A percentile compares a stretch with the other conserved stretches of the same genome.
Conservation (phyloP, 2,797 vertebrate species). For the Alfaro cultratus region DNA sequence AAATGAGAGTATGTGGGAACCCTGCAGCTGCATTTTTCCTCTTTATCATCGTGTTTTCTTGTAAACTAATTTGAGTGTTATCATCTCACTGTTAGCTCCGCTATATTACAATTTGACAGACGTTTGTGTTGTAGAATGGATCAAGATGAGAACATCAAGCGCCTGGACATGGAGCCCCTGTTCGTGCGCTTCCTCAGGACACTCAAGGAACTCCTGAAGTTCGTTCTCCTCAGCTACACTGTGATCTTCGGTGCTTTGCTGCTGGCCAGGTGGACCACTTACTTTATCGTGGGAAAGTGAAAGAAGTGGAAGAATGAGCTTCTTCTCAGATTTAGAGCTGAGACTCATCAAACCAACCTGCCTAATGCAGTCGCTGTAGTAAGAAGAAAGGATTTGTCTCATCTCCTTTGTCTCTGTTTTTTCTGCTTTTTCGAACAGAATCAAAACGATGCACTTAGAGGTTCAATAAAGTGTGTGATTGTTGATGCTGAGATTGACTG, state of each 20-base stretch:
- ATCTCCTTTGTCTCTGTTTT: constrained; percentile 1
- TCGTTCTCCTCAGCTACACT: constrained; percentile 95
- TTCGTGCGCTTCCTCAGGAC: constrained; percentile 89
- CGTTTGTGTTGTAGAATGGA: constrained; percentile 64
- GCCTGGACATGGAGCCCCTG: constrained; percentile 81
- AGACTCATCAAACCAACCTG: constrained; percentile 18
- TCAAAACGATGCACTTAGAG: constrained; percentile 7
- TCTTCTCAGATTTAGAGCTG: constrained; percentile 29
- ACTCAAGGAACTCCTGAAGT: constrained; percentile 91
- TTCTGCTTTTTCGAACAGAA: constrained; percentile 8
- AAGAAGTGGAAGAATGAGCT: constrained; percentile 19
- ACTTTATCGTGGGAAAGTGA: constrained; percentile 90
- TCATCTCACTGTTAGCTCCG: neutral
- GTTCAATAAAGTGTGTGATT: constrained; percentile 13
- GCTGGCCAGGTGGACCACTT: constrained; percentile 95
- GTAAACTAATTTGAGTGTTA: neutral
- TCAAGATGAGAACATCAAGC: constrained; percentile 55
- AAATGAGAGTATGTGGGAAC: neutral
- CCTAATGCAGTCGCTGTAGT: constrained; percentile 31
- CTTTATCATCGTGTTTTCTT: neutral
- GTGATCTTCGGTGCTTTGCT: constrained; percentile 92
- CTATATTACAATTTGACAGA: neutral
- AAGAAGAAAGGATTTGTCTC: constrained; percentile 5
- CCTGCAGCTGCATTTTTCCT: neutral
- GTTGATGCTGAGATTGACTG: constrained; percentile 24